These are phyloP conservation scores for Apotomis betuletana DNA, from an alignment of 2,888 invertebrate genomes.

Conservation along the genomic window DNA sequence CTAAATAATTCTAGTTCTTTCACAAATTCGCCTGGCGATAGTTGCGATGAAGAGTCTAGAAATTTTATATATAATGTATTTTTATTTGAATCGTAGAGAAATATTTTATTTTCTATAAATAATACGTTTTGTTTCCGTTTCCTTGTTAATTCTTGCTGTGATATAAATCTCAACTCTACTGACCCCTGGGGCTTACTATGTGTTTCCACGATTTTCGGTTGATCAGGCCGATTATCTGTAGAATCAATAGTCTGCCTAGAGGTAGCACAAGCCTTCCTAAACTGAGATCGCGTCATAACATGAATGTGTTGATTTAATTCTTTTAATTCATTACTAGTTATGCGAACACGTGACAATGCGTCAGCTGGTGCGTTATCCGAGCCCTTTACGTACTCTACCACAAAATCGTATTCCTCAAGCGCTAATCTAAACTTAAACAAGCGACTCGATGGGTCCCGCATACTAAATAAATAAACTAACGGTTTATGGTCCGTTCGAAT, in stretches of 20 bases:
- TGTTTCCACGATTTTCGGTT: constrained; percentile 45
- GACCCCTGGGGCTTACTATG: constrained; percentile 29
- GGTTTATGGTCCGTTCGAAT: constrained; percentile 4
- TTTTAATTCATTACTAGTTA: too few species aligned
- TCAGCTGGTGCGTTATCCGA: too few species aligned
- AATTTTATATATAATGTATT: not conserved
- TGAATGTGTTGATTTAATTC: too few species aligned
- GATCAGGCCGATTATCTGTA: too few species aligned
- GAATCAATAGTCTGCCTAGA: too few species aligned
- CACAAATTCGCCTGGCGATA: constrained; percentile 22
- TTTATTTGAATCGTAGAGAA: constrained; percentile 7
- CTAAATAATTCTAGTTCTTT: constrained; percentile 14
- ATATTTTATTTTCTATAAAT: constrained; percentile 6
- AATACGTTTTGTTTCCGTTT: not conserved
- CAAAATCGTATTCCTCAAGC: too few species aligned
- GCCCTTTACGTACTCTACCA: too few species aligned
- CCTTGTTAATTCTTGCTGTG: not conserved
- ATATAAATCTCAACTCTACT: constrained; percentile 25
- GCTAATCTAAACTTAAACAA: not conserved
- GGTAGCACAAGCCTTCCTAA: too few species aligned
- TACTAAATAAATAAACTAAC: not conserved
- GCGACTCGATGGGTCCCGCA: not conserved
- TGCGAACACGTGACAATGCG: too few species aligned
- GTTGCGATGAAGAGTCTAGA: constrained; percentile 15
- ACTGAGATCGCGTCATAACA: too few species aligned